Conservation (phyloP, 1,140 invertebrate genomes). For the Pteromalus puparum region DNA sequence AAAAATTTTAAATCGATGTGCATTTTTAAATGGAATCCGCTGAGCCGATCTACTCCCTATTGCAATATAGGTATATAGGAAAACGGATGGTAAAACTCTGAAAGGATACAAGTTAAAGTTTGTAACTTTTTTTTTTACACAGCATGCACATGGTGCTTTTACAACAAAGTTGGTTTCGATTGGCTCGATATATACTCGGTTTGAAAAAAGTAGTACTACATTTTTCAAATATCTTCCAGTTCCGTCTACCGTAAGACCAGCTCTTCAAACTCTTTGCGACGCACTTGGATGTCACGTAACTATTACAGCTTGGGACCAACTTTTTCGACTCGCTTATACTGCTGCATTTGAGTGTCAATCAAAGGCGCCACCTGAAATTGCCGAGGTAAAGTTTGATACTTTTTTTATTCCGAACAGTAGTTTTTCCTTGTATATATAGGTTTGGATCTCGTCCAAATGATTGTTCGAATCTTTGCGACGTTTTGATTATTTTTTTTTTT, state of each 20-base stretch:
- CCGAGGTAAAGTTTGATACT: conserved; percentile 22
- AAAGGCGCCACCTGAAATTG: conserved; percentile 53
- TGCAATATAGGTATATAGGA: not conserved
- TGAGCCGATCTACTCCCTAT: not conserved
- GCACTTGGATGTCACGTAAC: conserved; percentile 85
- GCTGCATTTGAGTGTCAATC: conserved; percentile 64
- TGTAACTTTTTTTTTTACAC: no score
- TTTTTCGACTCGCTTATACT: conserved; percentile 78
- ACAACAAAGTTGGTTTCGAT: no score
- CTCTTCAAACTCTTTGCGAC: conserved; percentile 83
- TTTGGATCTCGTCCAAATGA: not conserved
- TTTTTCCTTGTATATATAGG: not conserved
- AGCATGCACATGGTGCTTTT: no score
- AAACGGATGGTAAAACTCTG: no score
- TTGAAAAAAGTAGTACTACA: no score
- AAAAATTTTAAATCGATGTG: not conserved
- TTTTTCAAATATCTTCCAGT: conserved; percentile 69
- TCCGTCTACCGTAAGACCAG: conserved; percentile 80
- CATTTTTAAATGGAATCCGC: not conserved
- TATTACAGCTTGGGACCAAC: conserved; percentile 84
- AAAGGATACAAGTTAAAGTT: no score
- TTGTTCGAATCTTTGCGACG: not conserved
- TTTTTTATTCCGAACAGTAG: not conserved
- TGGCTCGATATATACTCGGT: no score
- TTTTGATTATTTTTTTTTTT: not conserved